A percentile compares a stretch with the other conserved stretches of the same genome.
Evolutionary conservation across 2,797 vertebrate genomes (phyloP).

Genomic region (Sebastolobus altivelis): DNA sequence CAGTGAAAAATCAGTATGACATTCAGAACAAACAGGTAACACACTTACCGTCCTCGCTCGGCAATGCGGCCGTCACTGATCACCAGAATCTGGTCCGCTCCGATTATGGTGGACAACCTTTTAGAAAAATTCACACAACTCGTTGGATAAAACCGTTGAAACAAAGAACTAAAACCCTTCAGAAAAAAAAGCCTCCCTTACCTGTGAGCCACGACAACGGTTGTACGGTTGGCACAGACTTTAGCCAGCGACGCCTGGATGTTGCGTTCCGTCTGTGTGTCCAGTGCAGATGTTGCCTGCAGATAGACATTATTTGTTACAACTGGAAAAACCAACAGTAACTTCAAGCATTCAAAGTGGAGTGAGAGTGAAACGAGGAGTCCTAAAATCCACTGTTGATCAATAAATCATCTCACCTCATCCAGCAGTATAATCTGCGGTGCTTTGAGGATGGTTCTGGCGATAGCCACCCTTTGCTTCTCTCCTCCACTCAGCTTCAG

Average conservation of each 20-base stretch:
- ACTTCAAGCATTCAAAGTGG: neutral
- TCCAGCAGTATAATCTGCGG: slow-evolving; percentile 94
- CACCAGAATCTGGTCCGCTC: slow-evolving; percentile 95
- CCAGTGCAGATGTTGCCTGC: slow-evolving; percentile 95
- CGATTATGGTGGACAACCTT: slow-evolving; percentile 95
- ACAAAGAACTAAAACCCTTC: neutral
- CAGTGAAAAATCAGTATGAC: neutral
- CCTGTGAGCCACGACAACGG: slow-evolving; percentile 96
- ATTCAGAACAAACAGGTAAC: neutral
- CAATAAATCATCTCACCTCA: slow-evolving; percentile 84
- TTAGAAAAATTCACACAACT: neutral
- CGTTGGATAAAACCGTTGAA: neutral
- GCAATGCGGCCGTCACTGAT: slow-evolving; percentile 89
- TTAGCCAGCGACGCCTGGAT: slow-evolving; percentile 95
- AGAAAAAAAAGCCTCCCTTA: slow-evolving; percentile 57
- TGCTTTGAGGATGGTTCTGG: slow-evolving; percentile 95
- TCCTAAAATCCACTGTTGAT: no score
- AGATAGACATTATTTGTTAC: slow-evolving; percentile 2
- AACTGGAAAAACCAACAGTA: neutral
- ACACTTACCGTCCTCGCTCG: slow-evolving; percentile 91
- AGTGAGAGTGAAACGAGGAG: neutral
- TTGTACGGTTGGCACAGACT: slow-evolving; percentile 92
- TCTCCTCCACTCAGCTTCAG: slow-evolving; percentile 97
- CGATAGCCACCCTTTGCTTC: slow-evolving; percentile 96
- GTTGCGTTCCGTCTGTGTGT: slow-evolving; percentile 95